Conservation (phyloP, 2,888 invertebrate species). For the Archaeoteleia sp. region DNA sequence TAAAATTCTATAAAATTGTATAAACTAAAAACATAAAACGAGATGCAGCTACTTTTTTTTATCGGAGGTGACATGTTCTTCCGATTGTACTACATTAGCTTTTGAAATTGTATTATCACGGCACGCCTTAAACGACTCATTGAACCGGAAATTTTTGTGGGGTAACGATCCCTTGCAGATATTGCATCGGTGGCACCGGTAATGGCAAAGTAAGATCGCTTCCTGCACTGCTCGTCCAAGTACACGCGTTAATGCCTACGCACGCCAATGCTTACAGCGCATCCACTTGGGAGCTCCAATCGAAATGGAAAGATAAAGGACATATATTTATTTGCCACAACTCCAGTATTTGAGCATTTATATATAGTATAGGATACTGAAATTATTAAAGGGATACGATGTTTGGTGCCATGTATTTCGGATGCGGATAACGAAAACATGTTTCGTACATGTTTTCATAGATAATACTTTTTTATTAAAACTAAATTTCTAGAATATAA, state of each 20-base stretch:
- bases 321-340: no score
- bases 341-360: no score
- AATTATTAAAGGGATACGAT: no score
- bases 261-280: background rate
- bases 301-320: no score
- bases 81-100: constrained; percentile 2
- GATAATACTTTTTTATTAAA: no score
- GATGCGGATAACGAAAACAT: no score
- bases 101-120: constrained; percentile 34
- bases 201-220: background rate
- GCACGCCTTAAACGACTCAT: constrained; percentile 48
- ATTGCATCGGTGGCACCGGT: constrained; percentile 3
- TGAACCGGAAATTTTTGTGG: constrained; percentile 37
- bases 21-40: constrained; percentile 23
- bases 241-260: constrained; percentile 4
- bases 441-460: no score
- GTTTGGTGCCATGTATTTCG: no score
- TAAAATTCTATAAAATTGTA: no score
- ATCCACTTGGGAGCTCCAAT: background rate
- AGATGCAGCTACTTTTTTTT: constrained; percentile 23
- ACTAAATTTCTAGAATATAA: no score
- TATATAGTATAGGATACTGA: no score
- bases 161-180: constrained; percentile 32
- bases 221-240: background rate
- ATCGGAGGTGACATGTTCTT: no score